Conservation (phyloP, 2,888 invertebrate genomes). For the Miltochrista miniata region DNA sequence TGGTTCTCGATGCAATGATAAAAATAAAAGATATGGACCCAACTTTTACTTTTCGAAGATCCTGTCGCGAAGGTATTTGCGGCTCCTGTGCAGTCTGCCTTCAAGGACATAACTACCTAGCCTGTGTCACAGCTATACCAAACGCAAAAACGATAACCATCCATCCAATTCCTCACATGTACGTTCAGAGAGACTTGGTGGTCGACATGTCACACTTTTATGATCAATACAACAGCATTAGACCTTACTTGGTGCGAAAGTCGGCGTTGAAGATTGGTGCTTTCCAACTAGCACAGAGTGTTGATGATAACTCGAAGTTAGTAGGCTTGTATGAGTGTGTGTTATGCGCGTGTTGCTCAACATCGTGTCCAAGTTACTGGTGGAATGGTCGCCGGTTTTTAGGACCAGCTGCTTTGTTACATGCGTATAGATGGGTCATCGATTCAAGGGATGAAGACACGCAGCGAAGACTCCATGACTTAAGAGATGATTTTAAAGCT, state of each 20-base stretch:
- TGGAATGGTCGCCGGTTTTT: constrained; percentile 93
- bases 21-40: constrained; percentile 87
- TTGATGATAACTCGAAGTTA: constrained; percentile 82
- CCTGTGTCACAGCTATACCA: constrained; percentile 84
- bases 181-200: constrained; percentile 88
- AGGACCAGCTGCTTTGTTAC: constrained; percentile 88
- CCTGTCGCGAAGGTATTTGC: constrained; percentile 91
- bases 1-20: constrained; percentile 87
- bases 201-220: constrained; percentile 90
- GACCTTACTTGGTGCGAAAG: constrained; percentile 87
- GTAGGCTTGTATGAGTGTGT: constrained; percentile 87
- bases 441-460: constrained; percentile 96
- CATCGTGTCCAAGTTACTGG: constrained; percentile 94
- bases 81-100: constrained; percentile 91
- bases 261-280: constrained; percentile 64
- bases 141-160: constrained; percentile 81
- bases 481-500: constrained; percentile 95
- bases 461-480: constrained; percentile 88
- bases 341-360: constrained; percentile 92
- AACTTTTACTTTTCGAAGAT: constrained; percentile 83
- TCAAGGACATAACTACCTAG: constrained; percentile 87
- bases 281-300: constrained; percentile 86
- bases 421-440: constrained; percentile 98
- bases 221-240: constrained; percentile 86
- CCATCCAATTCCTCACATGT: constrained; percentile 92